phyloP scores from a whole-genome alignment of 2,888 invertebrate species.

The Galerucella calmariensis region DNA sequence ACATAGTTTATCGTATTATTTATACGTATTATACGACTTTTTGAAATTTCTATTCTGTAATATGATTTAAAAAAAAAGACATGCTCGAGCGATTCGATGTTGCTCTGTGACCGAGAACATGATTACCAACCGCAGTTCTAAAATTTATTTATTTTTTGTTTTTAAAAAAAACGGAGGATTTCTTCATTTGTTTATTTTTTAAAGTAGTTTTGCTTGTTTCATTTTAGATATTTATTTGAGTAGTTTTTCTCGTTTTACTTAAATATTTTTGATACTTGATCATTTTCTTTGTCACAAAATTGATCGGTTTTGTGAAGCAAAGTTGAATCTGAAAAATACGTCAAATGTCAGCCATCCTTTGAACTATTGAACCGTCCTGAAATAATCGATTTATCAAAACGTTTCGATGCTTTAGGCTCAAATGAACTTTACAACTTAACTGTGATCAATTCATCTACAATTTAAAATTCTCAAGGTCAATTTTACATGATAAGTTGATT shows the following conservation, averaged over 20 bases:
- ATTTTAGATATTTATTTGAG: slow-evolving; percentile 37
- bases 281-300: slow-evolving; percentile 35
- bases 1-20: slow-evolving; percentile 55
- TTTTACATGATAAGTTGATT: not conserved
- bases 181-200: slow-evolving; percentile 45
- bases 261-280: not conserved
- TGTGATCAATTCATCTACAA: not conserved
- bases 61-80: slow-evolving; percentile 31
- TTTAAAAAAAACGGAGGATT: slow-evolving; percentile 13
- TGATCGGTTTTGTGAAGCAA: slow-evolving; percentile 6
- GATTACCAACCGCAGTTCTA: slow-evolving; percentile 19
- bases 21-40: slow-evolving; percentile 58
- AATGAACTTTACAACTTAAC: not conserved
- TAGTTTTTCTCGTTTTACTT: slow-evolving; percentile 24
- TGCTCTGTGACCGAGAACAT: slow-evolving; percentile 29
- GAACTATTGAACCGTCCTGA: too few relatives aligned
- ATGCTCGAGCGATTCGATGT: not conserved
- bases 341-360: not conserved
- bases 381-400: too few relatives aligned
- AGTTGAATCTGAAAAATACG: slow-evolving; percentile 8
- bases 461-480: not conserved
- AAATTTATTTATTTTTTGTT: slow-evolving; percentile 45
- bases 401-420: not conserved
- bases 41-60: slow-evolving; percentile 45
- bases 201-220: slow-evolving; percentile 32